phyloP scores from a whole-genome alignment of 2,888 invertebrate genomes.

The Scaptomyza caliginosa region DNA sequence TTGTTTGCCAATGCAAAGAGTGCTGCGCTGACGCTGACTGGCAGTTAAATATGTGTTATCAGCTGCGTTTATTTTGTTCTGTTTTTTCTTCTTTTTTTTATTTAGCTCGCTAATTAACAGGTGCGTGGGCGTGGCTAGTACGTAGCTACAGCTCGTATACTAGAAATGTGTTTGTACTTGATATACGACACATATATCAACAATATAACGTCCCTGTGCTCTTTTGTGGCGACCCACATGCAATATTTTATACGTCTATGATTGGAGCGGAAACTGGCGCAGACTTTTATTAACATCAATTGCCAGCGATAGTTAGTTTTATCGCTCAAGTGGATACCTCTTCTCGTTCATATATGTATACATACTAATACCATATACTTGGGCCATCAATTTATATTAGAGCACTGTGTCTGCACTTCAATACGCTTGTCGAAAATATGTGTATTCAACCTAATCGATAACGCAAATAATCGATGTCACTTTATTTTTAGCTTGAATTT shows the following conservation, averaged over 20 bases:
- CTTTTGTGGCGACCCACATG: constrained; percentile 48
- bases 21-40: background rate
- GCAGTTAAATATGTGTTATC: constrained; percentile 34
- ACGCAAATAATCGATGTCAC: constrained; percentile 16
- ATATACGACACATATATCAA: background rate
- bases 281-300: constrained; percentile 69
- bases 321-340: constrained; percentile 54
- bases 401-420: constrained; percentile 18
- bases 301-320: constrained; percentile 56
- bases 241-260: constrained; percentile 21
- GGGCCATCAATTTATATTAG: constrained; percentile 48
- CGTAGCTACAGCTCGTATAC: background rate
- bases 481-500: constrained; percentile 21
- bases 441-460: background rate
- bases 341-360: constrained; percentile 1
- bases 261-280: constrained; percentile 62
- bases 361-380: constrained; percentile 38
- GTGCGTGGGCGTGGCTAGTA: constrained; percentile 48
- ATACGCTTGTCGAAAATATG: constrained; percentile 4
- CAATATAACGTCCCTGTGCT: constrained; percentile 46
- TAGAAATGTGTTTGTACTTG: background rate
- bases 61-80: constrained; percentile 35
- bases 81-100: too few species aligned
- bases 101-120: constrained; percentile 33
- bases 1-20: constrained; percentile 17